Evolutionary conservation across 2,797 vertebrate genomes (phyloP).

Genomic region (Tapera naevia): DNA sequence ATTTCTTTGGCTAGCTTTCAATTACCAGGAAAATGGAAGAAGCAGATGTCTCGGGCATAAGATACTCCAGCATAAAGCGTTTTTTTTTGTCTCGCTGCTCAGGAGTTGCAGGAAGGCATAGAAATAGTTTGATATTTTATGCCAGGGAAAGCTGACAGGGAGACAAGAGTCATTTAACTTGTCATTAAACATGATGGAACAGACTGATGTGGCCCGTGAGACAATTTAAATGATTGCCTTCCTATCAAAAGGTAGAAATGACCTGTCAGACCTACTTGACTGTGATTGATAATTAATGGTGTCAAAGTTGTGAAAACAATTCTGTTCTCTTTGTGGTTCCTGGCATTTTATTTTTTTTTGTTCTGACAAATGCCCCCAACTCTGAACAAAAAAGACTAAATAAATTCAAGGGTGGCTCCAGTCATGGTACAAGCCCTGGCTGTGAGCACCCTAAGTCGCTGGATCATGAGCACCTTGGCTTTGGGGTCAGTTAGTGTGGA

Average conservation of each 20-base stretch:
- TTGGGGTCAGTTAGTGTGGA: neutral
- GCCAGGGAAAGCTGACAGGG: neutral
- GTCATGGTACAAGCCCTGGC: rapidly evolving
- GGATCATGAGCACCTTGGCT: neutral
- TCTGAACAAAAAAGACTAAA: neutral
- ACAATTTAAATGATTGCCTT: constrained; percentile 8
- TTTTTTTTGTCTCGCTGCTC: constrained; percentile 14
- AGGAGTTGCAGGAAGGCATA: neutral
- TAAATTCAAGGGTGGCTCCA: neutral
- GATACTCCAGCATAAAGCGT: neutral
- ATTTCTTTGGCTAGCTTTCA: constrained; percentile 53
- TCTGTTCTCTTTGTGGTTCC: neutral
- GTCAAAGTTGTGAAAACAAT: neutral
- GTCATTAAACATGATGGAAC: constrained; percentile 42
- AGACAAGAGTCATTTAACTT: constrained; percentile 35
- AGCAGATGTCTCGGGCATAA: constrained; percentile 9
- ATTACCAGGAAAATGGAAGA: constrained; percentile 46
- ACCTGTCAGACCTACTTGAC: constrained; percentile 10
- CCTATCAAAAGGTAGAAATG: constrained; percentile 37
- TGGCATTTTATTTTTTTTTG: neutral
- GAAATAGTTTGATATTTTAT: constrained; percentile 8
- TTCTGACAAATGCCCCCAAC: neutral
- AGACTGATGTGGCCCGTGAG: constrained; percentile 31
- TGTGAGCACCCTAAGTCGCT: neutral
- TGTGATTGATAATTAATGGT: neutral